Conservation (phyloP, 2,113 vertebrate genomes). For the Glaucomys volans region DNA sequence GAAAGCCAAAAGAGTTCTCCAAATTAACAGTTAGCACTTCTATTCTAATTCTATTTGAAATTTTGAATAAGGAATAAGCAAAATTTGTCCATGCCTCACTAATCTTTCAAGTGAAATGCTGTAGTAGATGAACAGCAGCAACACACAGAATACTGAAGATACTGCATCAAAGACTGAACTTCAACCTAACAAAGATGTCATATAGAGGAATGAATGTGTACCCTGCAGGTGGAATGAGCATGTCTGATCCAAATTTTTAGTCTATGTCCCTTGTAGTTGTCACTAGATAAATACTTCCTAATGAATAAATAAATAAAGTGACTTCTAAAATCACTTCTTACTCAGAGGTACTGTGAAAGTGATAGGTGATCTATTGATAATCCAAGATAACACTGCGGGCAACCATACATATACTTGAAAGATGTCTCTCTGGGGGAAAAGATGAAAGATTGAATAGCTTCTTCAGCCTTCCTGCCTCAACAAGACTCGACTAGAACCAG, state of each 20-base stretch:
- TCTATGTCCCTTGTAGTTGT: neutral
- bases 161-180: neutral
- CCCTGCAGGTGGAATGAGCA: neutral
- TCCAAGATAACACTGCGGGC: neutral
- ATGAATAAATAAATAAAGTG: neutral
- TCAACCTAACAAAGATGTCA: neutral
- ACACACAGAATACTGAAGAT: neutral
- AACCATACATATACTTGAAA: neutral
- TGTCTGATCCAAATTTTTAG: neutral
- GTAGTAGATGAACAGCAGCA: neutral
- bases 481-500: neutral
- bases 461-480: neutral
- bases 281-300: conserved; percentile 28
- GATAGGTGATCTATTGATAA: neutral
- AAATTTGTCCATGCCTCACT: neutral
- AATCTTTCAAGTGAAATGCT: neutral
- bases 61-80: conserved; percentile 4
- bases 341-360: neutral
- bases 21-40: neutral
- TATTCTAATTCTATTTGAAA: neutral
- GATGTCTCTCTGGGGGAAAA: neutral
- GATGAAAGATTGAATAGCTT: neutral
- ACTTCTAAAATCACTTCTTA: neutral
- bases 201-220: neutral
- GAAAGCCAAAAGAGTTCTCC: neutral